Percentiles rank a stretch among this genome's conserved stretches.
Conservation (phyloP, 2,888 invertebrate species). For the Candidula unifasciata region DNA sequence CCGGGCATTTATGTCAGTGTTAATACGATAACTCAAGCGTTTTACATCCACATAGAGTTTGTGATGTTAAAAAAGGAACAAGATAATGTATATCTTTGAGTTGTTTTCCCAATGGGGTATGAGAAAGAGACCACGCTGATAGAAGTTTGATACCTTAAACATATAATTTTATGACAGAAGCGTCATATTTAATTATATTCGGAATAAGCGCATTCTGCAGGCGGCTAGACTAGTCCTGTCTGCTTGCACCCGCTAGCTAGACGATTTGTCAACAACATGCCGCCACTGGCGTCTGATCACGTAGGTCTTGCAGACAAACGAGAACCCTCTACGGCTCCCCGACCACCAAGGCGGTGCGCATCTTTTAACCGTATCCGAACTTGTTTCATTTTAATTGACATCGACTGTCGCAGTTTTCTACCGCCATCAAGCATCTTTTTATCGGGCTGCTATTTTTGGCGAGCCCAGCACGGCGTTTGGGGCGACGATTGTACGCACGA, state of each 20-base stretch:
- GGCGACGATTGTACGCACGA: constrained; percentile 14
- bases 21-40: no score
- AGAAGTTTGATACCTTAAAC: not conserved
- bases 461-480: not conserved
- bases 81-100: no score
- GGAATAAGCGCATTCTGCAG: not conserved
- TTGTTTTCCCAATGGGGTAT: not conserved
- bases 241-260: not conserved
- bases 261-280: constrained; percentile 26
- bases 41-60: no score
- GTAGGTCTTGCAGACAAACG: not conserved
- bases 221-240: not conserved
- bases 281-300: constrained; percentile 26
- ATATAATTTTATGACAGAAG: not conserved
- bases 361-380: constrained; percentile 1
- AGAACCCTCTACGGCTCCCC: not conserved
- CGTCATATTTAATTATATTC: constrained; percentile 2
- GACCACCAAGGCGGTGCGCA: constrained; percentile 14
- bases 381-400: constrained; percentile 28
- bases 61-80: no score
- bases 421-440: not conserved
- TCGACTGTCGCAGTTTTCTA: constrained; percentile 3
- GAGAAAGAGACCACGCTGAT: not conserved
- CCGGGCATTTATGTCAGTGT: no score
- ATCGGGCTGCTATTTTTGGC: constrained; percentile 14